Base-by-base conservation (phyloP, 2,797 vertebrate species). In the Periophthalmus magnuspinnatus region DNA sequence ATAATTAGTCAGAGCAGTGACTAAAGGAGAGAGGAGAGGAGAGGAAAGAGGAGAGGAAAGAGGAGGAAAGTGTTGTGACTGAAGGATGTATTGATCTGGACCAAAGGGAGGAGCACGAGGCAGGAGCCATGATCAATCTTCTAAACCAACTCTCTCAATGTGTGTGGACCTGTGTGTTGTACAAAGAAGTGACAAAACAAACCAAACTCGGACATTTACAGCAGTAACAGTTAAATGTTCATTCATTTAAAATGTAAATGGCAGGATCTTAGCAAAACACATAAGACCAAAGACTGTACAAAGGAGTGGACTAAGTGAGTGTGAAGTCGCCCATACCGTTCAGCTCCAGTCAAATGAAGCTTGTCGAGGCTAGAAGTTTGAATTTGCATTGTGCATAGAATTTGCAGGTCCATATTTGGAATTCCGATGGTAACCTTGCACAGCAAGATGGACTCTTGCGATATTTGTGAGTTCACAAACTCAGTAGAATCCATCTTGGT, bases 1-100 rank as follows among this genome's bases (percentile, higher is more conserved):
- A 87, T 92, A 92, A 93, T 93, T 94, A 92, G 91, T 93, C 92
- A 93, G 85, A 88, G 72, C 82, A 87, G 81, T 81, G 84, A 55
- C 52, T 55, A 22, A 55, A 79, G 64, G 34, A 34, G 8, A 36
- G 70, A 72, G 74, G 84, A 87, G 84, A 88, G 86, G 83, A 3
- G 16, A 86, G 84, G 83, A 86, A 90, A 89, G 86, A 22, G 24
- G 28, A n/a, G 32, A 59, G 70, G 72, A 75, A 84, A 88, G 85
- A 88, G 84, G 83, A 86, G 84, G 83, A 86, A 90, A 90, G 86
- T 89, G 87, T 90, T 89, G 84, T 88, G 90, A 92, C 89, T 92
- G 92, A 90, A 88, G 89, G 90, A 91, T 89, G 86, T 87, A 93
- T 94, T 73, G 91, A 93, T 93, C 88, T 73, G 82, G 67, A 64